Conservation (phyloP, 2,797 vertebrate genomes). For the Anomalospiza imberbis region DNA sequence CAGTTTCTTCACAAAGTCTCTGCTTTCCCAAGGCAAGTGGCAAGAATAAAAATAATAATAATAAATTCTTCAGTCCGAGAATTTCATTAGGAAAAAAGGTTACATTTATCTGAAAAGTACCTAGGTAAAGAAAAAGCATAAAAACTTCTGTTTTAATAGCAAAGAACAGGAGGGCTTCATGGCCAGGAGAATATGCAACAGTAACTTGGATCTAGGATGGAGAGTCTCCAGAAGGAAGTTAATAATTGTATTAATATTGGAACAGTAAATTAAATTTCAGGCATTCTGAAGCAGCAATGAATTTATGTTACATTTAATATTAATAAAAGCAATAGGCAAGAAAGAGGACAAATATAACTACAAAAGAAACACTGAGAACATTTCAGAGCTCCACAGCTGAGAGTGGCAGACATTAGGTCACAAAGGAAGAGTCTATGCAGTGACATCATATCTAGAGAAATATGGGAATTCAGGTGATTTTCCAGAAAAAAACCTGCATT, state of each 20-base stretch:
- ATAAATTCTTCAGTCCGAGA: background rate
- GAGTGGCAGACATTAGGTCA: background rate
- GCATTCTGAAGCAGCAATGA: background rate
- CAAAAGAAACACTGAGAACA: background rate
- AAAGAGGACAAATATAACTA: background rate
- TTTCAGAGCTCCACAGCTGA: background rate
- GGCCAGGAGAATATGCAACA: background rate
- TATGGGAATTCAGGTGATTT: background rate
- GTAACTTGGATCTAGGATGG: background rate
- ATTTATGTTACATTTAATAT: background rate
- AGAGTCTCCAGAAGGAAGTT: background rate
- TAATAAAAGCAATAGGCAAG: background rate
- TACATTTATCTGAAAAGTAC: background rate
- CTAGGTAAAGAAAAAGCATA: background rate
- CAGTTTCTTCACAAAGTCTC: background rate
- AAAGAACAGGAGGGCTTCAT: background rate
- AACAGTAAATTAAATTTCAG: background rate
- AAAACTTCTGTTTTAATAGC: background rate
- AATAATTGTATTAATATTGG: slow-evolving; percentile 10
- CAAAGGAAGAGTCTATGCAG: background rate
- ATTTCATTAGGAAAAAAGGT: background rate
- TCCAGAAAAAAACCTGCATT: background rate
- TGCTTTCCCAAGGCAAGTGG: background rate
- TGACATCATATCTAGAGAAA: background rate
- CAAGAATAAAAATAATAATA: background rate